Base-by-base conservation (phyloP, 2,113 vertebrate species). In the Neotragus moschatus region DNA sequence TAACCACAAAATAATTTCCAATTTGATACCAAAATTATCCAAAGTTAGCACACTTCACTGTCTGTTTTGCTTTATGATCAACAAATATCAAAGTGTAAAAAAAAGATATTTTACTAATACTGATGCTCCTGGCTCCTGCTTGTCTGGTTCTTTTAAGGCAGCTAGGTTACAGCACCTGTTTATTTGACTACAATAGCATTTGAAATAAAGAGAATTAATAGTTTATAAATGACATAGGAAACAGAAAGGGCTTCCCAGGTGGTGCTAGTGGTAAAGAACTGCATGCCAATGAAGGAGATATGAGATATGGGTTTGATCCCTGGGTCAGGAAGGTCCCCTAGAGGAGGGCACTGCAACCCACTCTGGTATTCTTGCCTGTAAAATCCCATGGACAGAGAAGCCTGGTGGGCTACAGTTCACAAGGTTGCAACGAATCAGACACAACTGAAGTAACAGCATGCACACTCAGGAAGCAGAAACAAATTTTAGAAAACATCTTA, bases 341-440 rank as follows among this genome's bases (percentile, higher is more conserved):
- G 17, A 21, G 33, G 17, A 66, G 63, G 33, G 63, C 63, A 66
- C 33, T 66, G 17, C 17, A 66, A 66, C n/a, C n/a, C 63, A 66
- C 63, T 66, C 17, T 66, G 63, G 17, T 66, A 36, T 36, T 36
- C 63, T 36, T 66, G 63, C 33, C n/a, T 66, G 33, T 33, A 36
- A 36, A 21, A 36, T 66, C 8, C 33, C 33, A 66, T 11, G n/a
- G 33, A 36, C 63, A 36, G 63, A 36, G 63, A 66, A 66, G 63
- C 33, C 17, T n/a, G 33, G 63, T 66, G 63, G 63, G 33, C 33
- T 21, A 66, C 33, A 66, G 63, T 2, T 66, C 63, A 36, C 15
- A 9, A 66, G 33, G 63, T 66, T 1, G 0, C 33, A 5, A 19
- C 19, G 33, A 66, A 17, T 21, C 0, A 0, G 4, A 36, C 63